A percentile compares a stretch with the other conserved stretches of the same genome.
These are phyloP conservation scores for Caenorhabditis virilis DNA, from an alignment of 2,888 invertebrate genomes.

Conservation along the genomic window DNA sequence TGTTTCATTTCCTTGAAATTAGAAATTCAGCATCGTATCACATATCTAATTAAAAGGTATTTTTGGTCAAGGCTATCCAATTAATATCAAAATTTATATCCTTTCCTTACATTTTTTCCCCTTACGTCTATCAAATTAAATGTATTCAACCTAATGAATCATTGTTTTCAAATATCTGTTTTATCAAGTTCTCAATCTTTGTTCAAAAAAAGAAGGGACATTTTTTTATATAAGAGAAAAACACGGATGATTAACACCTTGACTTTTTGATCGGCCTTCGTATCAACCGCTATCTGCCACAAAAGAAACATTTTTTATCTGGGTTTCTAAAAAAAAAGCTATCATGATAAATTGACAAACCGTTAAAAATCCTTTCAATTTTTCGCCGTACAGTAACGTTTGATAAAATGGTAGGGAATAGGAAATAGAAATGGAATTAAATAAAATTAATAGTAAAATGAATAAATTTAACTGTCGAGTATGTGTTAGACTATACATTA, in stretches of 20 bases:
- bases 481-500: neutral
- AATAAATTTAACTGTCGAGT: too few relatives aligned
- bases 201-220: too few relatives aligned
- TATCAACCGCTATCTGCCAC: neutral
- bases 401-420: constrained; percentile 19
- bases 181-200: too few relatives aligned
- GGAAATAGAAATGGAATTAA: neutral
- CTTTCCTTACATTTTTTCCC: too few relatives aligned
- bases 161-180: too few relatives aligned
- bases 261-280: neutral
- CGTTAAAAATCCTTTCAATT: constrained; percentile 55
- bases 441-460: constrained; percentile 1
- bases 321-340: neutral
- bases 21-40: too few relatives aligned
- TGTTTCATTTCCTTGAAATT: neutral
- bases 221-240: constrained; percentile 7
- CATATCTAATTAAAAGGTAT: too few relatives aligned
- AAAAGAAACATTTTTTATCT: neutral
- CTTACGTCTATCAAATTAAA: too few relatives aligned
- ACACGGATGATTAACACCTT: neutral
- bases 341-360: constrained; percentile 22
- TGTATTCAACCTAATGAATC: too few relatives aligned
- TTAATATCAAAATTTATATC: too few relatives aligned
- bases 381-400: constrained; percentile 49
- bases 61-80: too few relatives aligned